Conservation (phyloP, 2,888 invertebrate species). For the Apoderus coryli region DNA sequence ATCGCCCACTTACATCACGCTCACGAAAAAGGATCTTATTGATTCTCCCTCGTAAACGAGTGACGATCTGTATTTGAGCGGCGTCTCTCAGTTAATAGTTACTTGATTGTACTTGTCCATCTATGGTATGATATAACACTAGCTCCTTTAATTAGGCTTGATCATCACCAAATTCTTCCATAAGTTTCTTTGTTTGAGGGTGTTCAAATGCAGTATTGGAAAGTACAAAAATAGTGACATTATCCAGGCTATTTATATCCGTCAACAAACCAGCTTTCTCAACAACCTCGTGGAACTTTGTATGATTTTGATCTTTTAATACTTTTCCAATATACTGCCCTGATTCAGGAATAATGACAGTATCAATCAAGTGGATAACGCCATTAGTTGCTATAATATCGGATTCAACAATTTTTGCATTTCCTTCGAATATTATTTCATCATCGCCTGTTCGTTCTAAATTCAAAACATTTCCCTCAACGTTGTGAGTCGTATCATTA, state of each 20-base stretch:
- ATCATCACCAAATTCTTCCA: conserved; percentile 31
- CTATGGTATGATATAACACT: conserved; percentile 44
- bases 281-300: conserved; percentile 40
- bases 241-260: conserved; percentile 41
- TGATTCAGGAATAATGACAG: conserved; percentile 47
- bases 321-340: conserved; percentile 30
- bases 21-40: no score
- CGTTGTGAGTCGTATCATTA: conserved; percentile 37
- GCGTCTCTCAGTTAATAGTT: no score
- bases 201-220: conserved; percentile 46
- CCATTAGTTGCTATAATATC: conserved; percentile 59
- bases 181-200: conserved; percentile 28
- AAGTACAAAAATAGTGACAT: conserved; percentile 48
- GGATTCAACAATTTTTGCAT: conserved; percentile 39
- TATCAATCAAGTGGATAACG: conserved; percentile 54
- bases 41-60: no score
- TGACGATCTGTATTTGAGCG: no score
- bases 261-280: conserved; percentile 40
- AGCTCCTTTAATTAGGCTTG: conserved; percentile 38
- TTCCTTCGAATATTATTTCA: conserved; percentile 41
- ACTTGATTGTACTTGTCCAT: conserved; percentile 39
- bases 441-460: conserved; percentile 36
- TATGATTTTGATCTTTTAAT: conserved; percentile 44
- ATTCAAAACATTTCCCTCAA: conserved; percentile 35
- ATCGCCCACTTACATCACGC: no score